phyloP scores from a whole-genome alignment of 2,888 invertebrate species.

The Monoplex corrugatus region DNA sequence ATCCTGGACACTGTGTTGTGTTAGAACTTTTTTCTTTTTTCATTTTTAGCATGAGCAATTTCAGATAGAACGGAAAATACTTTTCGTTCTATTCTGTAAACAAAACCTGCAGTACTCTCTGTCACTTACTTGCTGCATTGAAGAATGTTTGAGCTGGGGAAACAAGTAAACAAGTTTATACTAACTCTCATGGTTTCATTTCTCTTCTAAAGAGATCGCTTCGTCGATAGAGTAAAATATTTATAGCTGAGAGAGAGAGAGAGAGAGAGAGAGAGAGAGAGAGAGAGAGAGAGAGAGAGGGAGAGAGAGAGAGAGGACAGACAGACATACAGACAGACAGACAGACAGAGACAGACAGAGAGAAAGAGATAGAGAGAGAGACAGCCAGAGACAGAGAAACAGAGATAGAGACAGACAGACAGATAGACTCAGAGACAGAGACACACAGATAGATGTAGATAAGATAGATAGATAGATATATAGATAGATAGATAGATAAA shows the following conservation, averaged over 20 bases:
- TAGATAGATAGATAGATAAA: background rate
- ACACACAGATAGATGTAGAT: background rate
- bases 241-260: background rate
- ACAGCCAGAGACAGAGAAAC: background rate
- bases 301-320: background rate
- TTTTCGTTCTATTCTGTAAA: too few species aligned
- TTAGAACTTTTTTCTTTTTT: too few species aligned
- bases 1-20: too few species aligned
- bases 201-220: too few species aligned
- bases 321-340: constrained; percentile 7
- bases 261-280: background rate
- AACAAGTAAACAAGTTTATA: too few species aligned
- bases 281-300: constrained; percentile 11
- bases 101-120: too few species aligned
- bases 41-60: too few species aligned
- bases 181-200: too few species aligned
- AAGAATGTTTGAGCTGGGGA: too few species aligned
- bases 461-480: background rate
- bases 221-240: too few species aligned
- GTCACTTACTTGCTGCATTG: too few species aligned
- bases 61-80: too few species aligned
- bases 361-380: constrained; percentile 6
- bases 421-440: background rate
- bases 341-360: constrained; percentile 7
- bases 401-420: background rate